Conservation (phyloP, 92 coral and sea anemone genomes). For the Meandrina meandrites region DNA sequence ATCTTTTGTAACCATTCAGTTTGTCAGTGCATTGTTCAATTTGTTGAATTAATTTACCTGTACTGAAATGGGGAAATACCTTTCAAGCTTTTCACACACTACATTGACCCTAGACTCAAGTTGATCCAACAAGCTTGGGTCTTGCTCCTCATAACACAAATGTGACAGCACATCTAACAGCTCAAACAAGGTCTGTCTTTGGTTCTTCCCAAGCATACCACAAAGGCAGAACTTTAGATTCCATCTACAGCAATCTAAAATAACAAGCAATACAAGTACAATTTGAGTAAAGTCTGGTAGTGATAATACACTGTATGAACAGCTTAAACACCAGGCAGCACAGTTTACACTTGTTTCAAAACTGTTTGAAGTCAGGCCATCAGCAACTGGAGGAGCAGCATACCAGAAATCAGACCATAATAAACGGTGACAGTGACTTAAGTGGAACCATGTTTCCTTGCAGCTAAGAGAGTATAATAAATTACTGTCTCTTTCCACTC, state of each 20-base stretch:
- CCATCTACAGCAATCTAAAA: conserved; percentile 41
- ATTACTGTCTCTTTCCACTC: too few species aligned
- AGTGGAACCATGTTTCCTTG: too few species aligned
- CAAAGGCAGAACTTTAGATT: conserved; percentile 49
- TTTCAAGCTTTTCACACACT: conserved; percentile 41
- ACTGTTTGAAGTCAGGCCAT: too few species aligned
- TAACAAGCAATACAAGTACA: neutral
- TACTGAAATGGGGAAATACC: conserved; percentile 50
- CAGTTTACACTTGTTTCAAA: too few species aligned
- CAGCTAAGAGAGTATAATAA: too few species aligned
- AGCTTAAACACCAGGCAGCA: too few species aligned
- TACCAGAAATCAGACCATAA: too few species aligned
- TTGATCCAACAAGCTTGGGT: conserved; percentile 28
- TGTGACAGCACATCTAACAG: conserved; percentile 38
- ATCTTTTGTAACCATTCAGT: too few species aligned
- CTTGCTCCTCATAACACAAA: conserved; percentile 25
- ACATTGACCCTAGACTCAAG: conserved; percentile 39
- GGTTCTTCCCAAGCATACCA: conserved; percentile 41
- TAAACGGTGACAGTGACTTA: too few species aligned
- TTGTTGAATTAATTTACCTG: conserved; percentile 27
- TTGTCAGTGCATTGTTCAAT: too few species aligned
- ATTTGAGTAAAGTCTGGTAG: neutral
- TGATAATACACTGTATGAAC: neutral
- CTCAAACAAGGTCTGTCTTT: too few species aligned
- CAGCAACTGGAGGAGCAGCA: too few species aligned